Evolutionary conservation across 2,797 vertebrate genomes (phyloP).

Genomic region (Carduelis carduelis): DNA sequence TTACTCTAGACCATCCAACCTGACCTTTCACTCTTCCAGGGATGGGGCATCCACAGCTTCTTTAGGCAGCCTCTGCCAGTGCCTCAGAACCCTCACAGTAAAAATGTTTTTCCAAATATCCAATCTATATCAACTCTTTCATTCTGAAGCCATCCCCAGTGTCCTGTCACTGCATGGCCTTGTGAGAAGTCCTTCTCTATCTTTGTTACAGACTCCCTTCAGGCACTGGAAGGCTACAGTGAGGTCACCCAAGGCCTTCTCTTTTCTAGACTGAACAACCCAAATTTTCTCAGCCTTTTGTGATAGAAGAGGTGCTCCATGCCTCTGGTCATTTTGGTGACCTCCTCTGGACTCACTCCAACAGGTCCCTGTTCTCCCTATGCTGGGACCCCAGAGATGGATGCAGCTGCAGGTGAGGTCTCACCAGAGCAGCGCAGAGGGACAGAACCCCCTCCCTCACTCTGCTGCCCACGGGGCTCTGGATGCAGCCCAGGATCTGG

Average conservation of each 20-base stretch:
- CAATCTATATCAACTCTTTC: neutral
- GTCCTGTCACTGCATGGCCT: neutral
- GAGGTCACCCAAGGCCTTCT: neutral
- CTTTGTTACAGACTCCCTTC: neutral
- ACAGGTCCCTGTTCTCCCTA: accelerated
- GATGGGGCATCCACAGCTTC: neutral
- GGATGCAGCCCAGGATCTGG: neutral
- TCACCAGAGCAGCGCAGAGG: neutral
- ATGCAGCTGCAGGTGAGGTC: neutral
- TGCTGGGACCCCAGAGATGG: neutral
- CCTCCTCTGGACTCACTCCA: neutral
- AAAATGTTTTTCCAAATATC: neutral
- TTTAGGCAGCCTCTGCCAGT: neutral
- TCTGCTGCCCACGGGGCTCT: neutral
- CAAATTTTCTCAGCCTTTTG: neutral
- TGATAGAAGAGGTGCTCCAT: neutral
- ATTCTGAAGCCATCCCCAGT: neutral
- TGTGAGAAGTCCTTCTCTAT: neutral
- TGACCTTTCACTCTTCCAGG: neutral
- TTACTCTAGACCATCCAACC: too few species aligned
- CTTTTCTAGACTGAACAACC: neutral
- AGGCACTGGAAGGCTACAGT: neutral
- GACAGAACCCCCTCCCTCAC: accelerated
- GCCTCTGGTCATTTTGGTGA: neutral
- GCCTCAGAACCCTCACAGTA: neutral